phyloP scores from a whole-genome alignment of 2,888 invertebrate species.

The Podabrus alpinus region DNA sequence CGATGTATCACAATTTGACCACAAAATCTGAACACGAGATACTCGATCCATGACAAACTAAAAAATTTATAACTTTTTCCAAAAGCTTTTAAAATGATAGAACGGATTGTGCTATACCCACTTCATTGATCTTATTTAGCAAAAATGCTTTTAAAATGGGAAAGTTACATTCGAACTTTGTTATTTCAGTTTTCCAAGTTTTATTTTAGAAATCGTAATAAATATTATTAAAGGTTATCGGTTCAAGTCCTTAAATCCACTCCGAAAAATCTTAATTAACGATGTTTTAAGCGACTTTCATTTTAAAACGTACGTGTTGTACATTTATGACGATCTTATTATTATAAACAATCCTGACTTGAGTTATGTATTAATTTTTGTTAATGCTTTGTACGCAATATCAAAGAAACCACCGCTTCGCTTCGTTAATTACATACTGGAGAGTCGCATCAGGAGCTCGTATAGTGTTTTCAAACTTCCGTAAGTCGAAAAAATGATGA shows the following conservation, averaged over 20 bases:
- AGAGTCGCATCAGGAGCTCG: neutral
- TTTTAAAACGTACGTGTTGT: neutral
- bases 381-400: neutral
- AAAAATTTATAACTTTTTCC: neutral
- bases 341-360: neutral
- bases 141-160: neutral
- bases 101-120: neutral
- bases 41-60: neutral
- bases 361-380: neutral
- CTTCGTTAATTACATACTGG: neutral
- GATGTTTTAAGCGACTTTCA: neutral
- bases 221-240: slow-evolving; percentile 35
- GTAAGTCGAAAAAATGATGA: neutral
- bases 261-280: slow-evolving; percentile 26
- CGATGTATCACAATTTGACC: neutral
- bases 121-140: neutral
- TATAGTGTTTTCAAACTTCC: neutral
- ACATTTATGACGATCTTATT: neutral
- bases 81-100: neutral
- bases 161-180: neutral
- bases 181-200: neutral
- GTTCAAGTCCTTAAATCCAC: slow-evolving; percentile 33
- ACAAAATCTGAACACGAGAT: neutral
- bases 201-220: slow-evolving; percentile 31
- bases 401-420: slow-evolving; percentile 1